phyloP scores from a whole-genome alignment of 2,113 vertebrate genomes.

The Oryzias woworae region DNA sequence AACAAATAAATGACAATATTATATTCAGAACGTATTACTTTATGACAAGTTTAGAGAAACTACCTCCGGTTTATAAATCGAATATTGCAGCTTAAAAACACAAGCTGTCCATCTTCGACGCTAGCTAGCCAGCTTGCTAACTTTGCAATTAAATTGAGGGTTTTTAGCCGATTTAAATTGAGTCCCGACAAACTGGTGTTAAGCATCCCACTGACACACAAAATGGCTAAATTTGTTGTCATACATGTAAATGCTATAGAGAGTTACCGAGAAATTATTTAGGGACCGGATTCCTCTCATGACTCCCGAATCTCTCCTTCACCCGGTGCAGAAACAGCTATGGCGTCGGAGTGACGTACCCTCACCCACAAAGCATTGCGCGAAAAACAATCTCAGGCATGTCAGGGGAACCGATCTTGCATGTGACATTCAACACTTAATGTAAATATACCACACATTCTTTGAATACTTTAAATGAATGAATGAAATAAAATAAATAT shows the following conservation, averaged over 20 bases:
- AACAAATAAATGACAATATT: no score
- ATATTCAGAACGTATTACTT: no score
- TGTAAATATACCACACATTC: no score
- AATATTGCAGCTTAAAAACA: no score
- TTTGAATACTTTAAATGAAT: no score
- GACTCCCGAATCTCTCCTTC: constrained; percentile 64
- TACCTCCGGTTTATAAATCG: no score
- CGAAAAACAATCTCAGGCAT: neutral
- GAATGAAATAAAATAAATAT: no score
- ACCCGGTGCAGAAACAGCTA: constrained; percentile 36
- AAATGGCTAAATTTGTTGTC: no score
- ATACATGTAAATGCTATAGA: no score
- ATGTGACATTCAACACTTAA: no score
- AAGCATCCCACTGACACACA: neutral
- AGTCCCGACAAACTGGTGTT: neutral
- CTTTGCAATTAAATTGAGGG: neutral
- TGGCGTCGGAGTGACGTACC: constrained; percentile 33
- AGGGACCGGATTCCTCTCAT: constrained; percentile 72
- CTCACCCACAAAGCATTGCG: constrained; percentile 66
- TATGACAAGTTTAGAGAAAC: no score
- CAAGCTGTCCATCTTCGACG: constrained; percentile 6
- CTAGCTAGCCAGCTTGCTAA: constrained; percentile 37
- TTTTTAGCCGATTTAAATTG: neutral
- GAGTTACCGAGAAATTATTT: constrained; percentile 66
- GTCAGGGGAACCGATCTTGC: no score